These are phyloP conservation scores for Macrotrachela quadricornifera DNA, from an alignment of 1,140 invertebrate genomes.

Conservation along the genomic window DNA sequence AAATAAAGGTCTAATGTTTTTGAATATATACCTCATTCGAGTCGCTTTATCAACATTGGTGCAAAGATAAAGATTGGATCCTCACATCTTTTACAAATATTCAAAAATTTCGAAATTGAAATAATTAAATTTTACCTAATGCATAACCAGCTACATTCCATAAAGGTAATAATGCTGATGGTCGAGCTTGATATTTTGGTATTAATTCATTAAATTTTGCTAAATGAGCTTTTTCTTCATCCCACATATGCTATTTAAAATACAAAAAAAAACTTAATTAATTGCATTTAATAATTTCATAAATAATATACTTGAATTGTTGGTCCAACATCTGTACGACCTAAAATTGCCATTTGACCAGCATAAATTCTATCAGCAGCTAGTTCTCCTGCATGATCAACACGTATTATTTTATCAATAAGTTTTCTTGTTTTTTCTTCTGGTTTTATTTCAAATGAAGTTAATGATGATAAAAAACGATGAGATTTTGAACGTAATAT, in stretches of 20 bases:
- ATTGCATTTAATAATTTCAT: conserved; percentile 10
- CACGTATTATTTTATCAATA: conserved; percentile 68
- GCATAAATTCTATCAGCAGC: conserved; percentile 94
- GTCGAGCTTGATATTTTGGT: conserved; percentile 61
- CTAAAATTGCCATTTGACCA: conserved; percentile 40
- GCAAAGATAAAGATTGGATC: too few species aligned
- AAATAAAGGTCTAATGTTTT: too few species aligned
- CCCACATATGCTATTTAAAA: conserved; percentile 86
- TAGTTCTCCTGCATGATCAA: conserved; percentile 82
- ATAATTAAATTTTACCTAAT: conserved; percentile 41
- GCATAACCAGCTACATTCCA: conserved; percentile 85
- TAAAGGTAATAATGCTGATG: conserved; percentile 66
- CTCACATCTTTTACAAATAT: too few species aligned
- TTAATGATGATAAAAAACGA: too few species aligned
- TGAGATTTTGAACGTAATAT: too few species aligned
- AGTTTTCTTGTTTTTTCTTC: conserved; percentile 17
- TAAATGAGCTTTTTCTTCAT: conserved; percentile 81
- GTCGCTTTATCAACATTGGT: too few species aligned
- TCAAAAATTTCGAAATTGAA: neutral
- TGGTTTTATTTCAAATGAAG: neutral
- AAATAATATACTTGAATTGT: conserved; percentile 25
- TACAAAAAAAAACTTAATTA: conserved; percentile 7
- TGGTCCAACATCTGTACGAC: conserved; percentile 21
- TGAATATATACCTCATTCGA: too few species aligned
- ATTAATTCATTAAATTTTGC: conserved; percentile 75